phyloP scores from a whole-genome alignment of 2,888 invertebrate species.

The Acanthosoma haemorrhoidale region DNA sequence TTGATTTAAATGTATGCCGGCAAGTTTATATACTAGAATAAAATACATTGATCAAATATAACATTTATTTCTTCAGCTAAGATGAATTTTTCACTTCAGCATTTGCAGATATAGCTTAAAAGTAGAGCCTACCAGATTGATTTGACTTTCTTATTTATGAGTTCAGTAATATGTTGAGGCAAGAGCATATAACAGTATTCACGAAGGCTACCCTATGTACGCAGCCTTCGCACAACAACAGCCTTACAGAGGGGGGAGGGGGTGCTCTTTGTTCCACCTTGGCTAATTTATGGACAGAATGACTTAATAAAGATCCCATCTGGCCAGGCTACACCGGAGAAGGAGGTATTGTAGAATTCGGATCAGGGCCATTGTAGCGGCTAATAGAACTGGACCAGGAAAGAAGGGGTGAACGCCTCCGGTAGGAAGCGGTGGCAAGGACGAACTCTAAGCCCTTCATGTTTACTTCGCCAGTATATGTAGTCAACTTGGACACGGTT shows the following conservation, averaged over 20 bases:
- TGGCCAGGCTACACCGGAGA: neutral
- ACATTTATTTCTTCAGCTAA: too few species aligned
- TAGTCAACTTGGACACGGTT: too few species aligned
- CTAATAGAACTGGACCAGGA: neutral
- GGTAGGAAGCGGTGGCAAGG: conserved; percentile 3
- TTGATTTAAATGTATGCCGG: too few species aligned
- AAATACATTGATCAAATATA: too few species aligned
- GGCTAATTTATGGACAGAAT: conserved; percentile 9
- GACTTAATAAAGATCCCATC: neutral
- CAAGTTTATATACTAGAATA: too few species aligned
- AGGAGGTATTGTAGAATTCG: conserved; percentile 9
- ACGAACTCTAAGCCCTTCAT: neutral
- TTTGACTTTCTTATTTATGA: too few species aligned
- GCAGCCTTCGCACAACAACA: neutral
- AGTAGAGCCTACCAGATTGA: too few species aligned
- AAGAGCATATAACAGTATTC: neutral
- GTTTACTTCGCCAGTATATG: too few species aligned
- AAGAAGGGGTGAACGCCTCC: conserved; percentile 1
- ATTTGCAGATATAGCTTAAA: too few species aligned
- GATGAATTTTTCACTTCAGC: too few species aligned
- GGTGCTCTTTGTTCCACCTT: neutral
- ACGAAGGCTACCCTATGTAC: neutral
- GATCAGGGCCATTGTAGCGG: neutral
- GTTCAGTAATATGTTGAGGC: too few species aligned
- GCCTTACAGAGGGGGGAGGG: too few species aligned